Conservation (phyloP, 2,888 invertebrate species). For the Sericinus montela region DNA sequence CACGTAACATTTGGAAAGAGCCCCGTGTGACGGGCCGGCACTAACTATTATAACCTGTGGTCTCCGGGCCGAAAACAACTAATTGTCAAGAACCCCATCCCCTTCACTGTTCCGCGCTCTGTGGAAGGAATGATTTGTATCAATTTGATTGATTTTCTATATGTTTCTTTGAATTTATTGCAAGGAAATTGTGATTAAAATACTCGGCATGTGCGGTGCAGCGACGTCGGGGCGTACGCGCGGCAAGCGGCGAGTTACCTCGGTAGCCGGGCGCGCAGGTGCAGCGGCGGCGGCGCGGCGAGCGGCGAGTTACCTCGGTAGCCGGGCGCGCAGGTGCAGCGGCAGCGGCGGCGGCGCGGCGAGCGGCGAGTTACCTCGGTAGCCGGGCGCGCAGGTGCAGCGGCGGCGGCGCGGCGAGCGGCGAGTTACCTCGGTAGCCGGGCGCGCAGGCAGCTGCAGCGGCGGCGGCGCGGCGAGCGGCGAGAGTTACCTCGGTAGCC, state of each 20-base stretch:
- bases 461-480: too few species aligned
- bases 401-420: too few species aligned
- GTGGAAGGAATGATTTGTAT: constrained; percentile 6
- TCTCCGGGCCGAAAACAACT: constrained; percentile 4
- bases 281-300: too few species aligned
- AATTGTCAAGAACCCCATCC: background rate
- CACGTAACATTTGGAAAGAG: background rate
- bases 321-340: constrained; percentile 85
- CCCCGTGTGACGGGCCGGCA: background rate
- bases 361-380: too few species aligned
- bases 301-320: constrained; percentile 86
- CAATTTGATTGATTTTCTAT: too few species aligned
- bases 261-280: constrained; percentile 84
- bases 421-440: constrained; percentile 85
- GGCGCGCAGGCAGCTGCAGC: constrained; percentile 85
- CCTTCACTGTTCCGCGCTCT: constrained; percentile 1
- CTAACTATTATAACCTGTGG: constrained; percentile 8
- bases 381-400: too few species aligned
- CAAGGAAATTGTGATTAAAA: too few species aligned
- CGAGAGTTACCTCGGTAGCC: too few species aligned
- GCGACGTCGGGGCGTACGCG: too few species aligned
- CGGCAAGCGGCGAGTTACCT: constrained; percentile 83
- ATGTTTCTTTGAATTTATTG: too few species aligned
- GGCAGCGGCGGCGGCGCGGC: constrained; percentile 46
- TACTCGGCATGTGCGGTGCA: too few species aligned